Conservation (phyloP, 2,888 invertebrate genomes). For the Muschampia staudingeri region DNA sequence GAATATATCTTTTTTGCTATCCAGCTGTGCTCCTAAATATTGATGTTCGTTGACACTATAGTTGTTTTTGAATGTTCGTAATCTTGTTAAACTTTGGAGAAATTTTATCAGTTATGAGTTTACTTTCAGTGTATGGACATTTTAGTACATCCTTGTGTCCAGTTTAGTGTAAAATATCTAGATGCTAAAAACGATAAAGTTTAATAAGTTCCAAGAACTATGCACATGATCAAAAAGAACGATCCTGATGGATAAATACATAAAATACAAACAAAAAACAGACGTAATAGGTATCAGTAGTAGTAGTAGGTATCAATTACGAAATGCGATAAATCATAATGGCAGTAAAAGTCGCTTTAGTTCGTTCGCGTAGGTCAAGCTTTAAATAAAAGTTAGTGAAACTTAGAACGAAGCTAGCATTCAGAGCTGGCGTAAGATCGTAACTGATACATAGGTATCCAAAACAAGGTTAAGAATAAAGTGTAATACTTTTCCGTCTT, state of each 20-base stretch:
- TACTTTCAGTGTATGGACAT: not conserved
- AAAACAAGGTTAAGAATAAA: not conserved
- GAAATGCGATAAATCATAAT: too few species aligned
- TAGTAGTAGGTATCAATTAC: too few species aligned
- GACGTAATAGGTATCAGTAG: too few species aligned
- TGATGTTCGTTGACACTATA: not conserved
- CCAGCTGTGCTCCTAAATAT: not conserved
- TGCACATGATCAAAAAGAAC: too few species aligned
- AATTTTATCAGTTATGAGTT: not conserved
- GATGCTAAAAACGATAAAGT: too few species aligned
- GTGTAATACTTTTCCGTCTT: not conserved
- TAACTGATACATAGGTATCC: not conserved
- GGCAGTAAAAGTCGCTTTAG: too few species aligned
- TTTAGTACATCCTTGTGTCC: too few species aligned
- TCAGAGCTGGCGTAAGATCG: not conserved
- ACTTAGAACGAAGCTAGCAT: not conserved
- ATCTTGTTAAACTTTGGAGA: not conserved
- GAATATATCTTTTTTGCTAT: not conserved
- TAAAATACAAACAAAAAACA: too few species aligned
- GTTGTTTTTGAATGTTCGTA: not conserved
- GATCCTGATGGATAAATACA: too few species aligned
- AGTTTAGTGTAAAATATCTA: too few species aligned
- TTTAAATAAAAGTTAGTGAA: slow-evolving; percentile 8
- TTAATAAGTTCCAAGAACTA: too few species aligned
- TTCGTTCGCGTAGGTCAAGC: slow-evolving; percentile 5